Evolutionary conservation across 2,113 vertebrate species (phyloP), one percentile per base, ranked within the genome.

Genomic region (Sceloporus undulatus): DNA sequence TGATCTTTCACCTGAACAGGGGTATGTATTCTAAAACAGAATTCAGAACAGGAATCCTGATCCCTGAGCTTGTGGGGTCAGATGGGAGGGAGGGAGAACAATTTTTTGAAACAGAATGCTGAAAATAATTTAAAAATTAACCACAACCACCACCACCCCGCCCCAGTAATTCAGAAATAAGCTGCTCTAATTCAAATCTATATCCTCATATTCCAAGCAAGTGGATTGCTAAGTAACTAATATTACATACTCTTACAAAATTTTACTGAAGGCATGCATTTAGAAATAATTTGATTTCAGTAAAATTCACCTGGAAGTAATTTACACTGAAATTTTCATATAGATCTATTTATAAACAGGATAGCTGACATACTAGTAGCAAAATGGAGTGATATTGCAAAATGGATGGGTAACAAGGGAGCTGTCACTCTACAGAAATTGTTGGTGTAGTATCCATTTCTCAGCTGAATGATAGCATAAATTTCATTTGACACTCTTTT

Each of bases 171-270:
- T 48, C 48, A 4, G 1, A 48, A 48, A 48, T 48, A 48, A 48
- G 48, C 48, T 48, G 48, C 86, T 91, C 56, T 88, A 92, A 93
- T 21, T 62, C 56, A 81, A 25, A 62, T 75, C 85, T 85, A 77
- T 90, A 80, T 21, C 34, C 86, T 42, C 19, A 4, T 73, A 91
- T 34, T 34, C 34, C 34, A 34, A 34, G 34, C 34, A 34, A 52
- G 16, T 48, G 34, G 25, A 62, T 48, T 65, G 85, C 91, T 62
- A 25, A 76, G 10, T 71, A n/a, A 80, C 38, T 82, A 93, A 87
- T 38, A 84, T 8, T 87, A 76, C 40, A 87, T 9, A 76, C 19
- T 16, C 25, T 73, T 82, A 65, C 1, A 81, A 14, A 80, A 56
- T 18, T 21, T 71, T 79, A 66, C 65, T 74, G 83, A 89, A 81